phyloP scores from a whole-genome alignment of 2,113 vertebrate species.

The Menura novaehollandiae region DNA sequence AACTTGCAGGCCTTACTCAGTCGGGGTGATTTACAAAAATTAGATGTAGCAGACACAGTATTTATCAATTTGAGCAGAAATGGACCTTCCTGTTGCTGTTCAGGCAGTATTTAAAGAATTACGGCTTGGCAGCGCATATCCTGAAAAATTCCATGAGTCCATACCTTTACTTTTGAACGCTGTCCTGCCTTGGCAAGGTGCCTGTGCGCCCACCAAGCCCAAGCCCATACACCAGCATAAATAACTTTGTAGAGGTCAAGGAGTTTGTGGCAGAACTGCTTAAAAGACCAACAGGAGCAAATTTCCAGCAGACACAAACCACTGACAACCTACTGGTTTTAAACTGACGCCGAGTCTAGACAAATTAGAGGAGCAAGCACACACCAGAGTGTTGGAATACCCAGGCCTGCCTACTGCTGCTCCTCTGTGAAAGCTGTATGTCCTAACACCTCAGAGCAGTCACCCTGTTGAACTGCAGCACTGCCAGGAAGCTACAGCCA shows the following conservation, averaged over 20 bases:
- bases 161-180: neutral
- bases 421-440: neutral
- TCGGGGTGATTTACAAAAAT: neutral
- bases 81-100: neutral
- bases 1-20: neutral
- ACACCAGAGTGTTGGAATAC: rapidly evolving
- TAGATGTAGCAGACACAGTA: neutral
- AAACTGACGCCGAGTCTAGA: rapidly evolving
- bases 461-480: neutral
- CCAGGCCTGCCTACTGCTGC: neutral
- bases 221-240: neutral
- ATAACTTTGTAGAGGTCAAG: neutral
- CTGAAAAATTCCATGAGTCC: neutral
- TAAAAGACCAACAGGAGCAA: neutral
- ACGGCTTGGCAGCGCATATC: neutral
- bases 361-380: neutral
- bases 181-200: rapidly evolving
- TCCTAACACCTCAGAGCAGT: neutral
- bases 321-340: neutral
- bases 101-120: neutral
- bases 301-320: neutral
- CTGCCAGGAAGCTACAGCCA: neutral
- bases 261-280: neutral
- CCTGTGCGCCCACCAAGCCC: neutral
- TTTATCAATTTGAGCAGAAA: neutral